Percentiles rank a stretch among this genome's conserved stretches.
Conservation (phyloP, 2,797 vertebrate genomes). For the Telmatherina bonti region DNA sequence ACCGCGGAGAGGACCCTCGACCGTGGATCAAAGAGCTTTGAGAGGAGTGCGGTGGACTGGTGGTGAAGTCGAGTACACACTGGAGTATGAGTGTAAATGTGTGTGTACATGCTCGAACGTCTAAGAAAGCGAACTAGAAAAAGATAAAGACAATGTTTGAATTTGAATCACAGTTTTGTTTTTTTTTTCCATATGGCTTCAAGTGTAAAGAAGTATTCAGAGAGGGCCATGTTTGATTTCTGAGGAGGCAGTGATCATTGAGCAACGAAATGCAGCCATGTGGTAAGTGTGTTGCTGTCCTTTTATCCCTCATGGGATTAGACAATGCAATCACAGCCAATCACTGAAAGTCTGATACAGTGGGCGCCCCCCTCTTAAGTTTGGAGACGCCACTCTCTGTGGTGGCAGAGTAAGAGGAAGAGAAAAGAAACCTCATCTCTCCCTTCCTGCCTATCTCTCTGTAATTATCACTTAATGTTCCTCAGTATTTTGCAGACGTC, state of each 20-base stretch:
- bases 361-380: slow-evolving; percentile 78
- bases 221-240: slow-evolving; percentile 59
- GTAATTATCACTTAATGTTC: slow-evolving; percentile 82
- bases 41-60: slow-evolving; percentile 77
- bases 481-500: slow-evolving; percentile 67
- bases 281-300: slow-evolving; percentile 59
- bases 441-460: slow-evolving; percentile 67
- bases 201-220: slow-evolving; percentile 51
- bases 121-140: slow-evolving; percentile 51
- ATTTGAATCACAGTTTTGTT: slow-evolving; percentile 57
- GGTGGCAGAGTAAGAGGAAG: slow-evolving; percentile 67
- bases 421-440: slow-evolving; percentile 69
- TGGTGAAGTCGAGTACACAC: slow-evolving; percentile 71
- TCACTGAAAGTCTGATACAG: slow-evolving; percentile 77
- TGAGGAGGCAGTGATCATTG: slow-evolving; percentile 51
- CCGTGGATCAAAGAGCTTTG: slow-evolving; percentile 81
- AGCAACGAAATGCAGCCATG: slow-evolving; percentile 62
- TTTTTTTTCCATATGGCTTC: slow-evolving; percentile 49
- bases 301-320: slow-evolving; percentile 69
- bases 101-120: slow-evolving; percentile 42
- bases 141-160: slow-evolving; percentile 66
- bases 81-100: slow-evolving; percentile 53
- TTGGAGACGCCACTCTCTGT: slow-evolving; percentile 78
- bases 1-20: slow-evolving; percentile 81
- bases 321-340: slow-evolving; percentile 79